Base-by-base conservation (phyloP, 2,113 vertebrate genomes). In the Poeciliopsis retropinna region DNA sequence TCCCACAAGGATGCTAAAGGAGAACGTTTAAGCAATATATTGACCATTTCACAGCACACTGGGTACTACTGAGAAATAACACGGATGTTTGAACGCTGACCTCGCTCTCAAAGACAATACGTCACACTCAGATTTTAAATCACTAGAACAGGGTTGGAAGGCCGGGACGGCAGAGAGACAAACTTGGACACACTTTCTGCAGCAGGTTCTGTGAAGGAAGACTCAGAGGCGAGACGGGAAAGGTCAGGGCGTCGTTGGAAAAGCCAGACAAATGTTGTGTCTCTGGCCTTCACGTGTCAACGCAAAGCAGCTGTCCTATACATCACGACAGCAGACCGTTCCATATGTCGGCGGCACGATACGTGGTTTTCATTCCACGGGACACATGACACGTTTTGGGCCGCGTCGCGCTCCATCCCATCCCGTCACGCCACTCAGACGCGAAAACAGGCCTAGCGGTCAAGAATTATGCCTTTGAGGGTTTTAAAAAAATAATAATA, bases 281-380 rank as follows among this genome's bases (percentile, higher is more conserved):
- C 71, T 54, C 37, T 80, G 85, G 57, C 78, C 41, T 85, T 90
- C 76, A 83, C 60, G 75, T 54, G 76, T 82, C 84, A 77, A 54
- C 67, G 68, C 31, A 11, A 68, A 82, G 66, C 71, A n/a, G 60
- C 39, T 60, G 60, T 78, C 64, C 32, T 74, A 63, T 54, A 63
- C 57, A 88, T 86, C 83, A 72, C 63, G 85, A 9, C 82, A 87
- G 80, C 47, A 63, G 69, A 19, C 29, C 13, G 19, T 31, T 82
- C 74, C 54, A 37, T 13, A 32, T 44, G 61, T 79, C 82, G 39
- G 47, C 60, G 62, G 72, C 64, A 71, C 10, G 25, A 75, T 44
- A 11, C 72, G 54, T 7, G 31, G 64, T 73, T 78, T 83, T 75
- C 64, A 80, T 74, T 71, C 73, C 34, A 13, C 29, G 0, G 17